Conservation (phyloP, 2,113 vertebrate species). For the Lanius collurio region DNA sequence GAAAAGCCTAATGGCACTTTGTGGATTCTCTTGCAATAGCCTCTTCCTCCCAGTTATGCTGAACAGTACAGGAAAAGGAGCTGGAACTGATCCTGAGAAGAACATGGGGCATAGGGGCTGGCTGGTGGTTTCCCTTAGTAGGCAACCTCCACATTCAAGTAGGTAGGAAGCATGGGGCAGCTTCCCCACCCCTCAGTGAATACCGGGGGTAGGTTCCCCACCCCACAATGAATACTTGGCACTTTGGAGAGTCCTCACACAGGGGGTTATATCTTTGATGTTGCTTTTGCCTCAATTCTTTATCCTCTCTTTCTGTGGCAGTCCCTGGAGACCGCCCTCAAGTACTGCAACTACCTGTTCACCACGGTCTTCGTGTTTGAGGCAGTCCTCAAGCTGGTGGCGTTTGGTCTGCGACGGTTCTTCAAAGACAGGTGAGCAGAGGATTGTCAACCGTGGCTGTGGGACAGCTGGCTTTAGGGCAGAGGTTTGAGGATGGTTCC, state of each 20-base stretch:
- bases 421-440: constrained; percentile 93
- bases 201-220: not conserved
- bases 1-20: not conserved
- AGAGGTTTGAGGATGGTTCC: not conserved
- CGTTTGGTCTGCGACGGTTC: constrained; percentile 93
- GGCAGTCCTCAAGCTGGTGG: constrained; percentile 91
- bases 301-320: constrained; percentile 56
- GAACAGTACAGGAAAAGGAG: not conserved
- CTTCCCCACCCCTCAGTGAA: not conserved
- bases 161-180: not conserved
- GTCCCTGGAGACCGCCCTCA: constrained; percentile 94
- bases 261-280: not conserved
- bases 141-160: not conserved
- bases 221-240: not conserved
- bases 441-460: not conserved
- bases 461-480: not conserved
- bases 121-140: not conserved
- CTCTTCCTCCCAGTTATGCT: not conserved
- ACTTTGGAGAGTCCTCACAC: not conserved
- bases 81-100: not conserved
- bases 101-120: not conserved
- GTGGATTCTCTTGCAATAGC: not conserved
- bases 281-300: not conserved
- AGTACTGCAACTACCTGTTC: constrained; percentile 99
- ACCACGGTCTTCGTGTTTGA: constrained; percentile 97